phyloP scores from a whole-genome alignment of 2,113 vertebrate genomes.

The Cygnus buccinator region DNA sequence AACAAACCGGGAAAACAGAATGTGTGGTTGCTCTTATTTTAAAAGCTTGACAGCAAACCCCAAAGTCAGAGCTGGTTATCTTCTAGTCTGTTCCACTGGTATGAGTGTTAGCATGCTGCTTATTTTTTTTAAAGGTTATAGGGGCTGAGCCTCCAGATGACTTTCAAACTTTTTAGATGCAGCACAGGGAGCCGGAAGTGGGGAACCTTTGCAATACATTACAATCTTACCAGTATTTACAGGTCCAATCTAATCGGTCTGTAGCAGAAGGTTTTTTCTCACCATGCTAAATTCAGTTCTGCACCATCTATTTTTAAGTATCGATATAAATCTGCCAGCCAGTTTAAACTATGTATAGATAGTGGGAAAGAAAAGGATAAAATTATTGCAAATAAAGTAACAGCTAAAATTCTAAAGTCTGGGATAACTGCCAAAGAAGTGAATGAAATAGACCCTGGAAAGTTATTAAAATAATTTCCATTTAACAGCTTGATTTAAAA shows the following conservation, averaged over 20 bases:
- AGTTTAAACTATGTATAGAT: not conserved
- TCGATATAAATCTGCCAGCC: not conserved
- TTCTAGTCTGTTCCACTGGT: not conserved
- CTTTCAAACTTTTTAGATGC: not conserved
- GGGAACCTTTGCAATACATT: not conserved
- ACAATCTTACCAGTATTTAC: not conserved
- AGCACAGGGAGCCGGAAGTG: no score
- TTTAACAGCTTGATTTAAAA: not conserved
- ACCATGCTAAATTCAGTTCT: not conserved
- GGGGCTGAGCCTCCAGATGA: not conserved
- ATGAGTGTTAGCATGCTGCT: not conserved
- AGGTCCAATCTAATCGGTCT: not conserved
- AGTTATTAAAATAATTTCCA: not conserved
- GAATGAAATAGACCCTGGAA: not conserved
- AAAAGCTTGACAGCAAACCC: not conserved
- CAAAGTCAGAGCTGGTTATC: not conserved
- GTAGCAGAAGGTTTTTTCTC: not conserved
- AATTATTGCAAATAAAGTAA: conserved; percentile 8
- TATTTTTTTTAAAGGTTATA: not conserved
- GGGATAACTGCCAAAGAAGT: not conserved
- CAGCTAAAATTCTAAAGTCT: conserved; percentile 25
- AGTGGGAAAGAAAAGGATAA: not conserved
- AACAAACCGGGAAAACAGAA: not conserved
- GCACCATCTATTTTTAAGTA: not conserved
- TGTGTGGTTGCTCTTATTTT: not conserved